phyloP scores from a whole-genome alignment of 2,113 vertebrate genomes.

The Lycaon pictus region DNA sequence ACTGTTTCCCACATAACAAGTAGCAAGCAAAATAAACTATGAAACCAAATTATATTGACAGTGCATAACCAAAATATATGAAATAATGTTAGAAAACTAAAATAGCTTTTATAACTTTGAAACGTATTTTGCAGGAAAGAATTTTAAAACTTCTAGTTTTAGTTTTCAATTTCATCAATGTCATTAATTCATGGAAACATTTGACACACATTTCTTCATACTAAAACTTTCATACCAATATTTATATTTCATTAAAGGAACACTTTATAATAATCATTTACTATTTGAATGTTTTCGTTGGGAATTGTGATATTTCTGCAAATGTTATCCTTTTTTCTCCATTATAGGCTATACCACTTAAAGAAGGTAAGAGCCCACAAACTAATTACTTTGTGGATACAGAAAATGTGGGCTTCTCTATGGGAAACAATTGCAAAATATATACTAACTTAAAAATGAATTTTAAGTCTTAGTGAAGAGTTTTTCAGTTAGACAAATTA shows the following conservation, averaged over 20 bases:
- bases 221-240: neutral
- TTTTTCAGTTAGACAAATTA: neutral
- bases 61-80: neutral
- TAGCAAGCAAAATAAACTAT: constrained; percentile 4
- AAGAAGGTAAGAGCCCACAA: neutral
- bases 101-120: neutral
- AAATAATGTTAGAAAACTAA: neutral
- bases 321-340: neutral
- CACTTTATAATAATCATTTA: neutral
- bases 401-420: neutral
- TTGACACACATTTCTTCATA: neutral
- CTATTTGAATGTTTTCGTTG: constrained; percentile 18
- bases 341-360: neutral
- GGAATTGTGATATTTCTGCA: neutral
- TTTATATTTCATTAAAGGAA: neutral
- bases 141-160: neutral
- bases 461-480: neutral
- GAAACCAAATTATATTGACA: neutral
- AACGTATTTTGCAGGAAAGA: neutral
- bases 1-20: neutral
- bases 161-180: neutral
- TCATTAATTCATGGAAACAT: neutral
- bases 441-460: neutral
- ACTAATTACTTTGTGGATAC: neutral
- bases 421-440: neutral